phyloP scores from a whole-genome alignment of 2,113 vertebrate species.

The Heloderma charlesbogerti region DNA sequence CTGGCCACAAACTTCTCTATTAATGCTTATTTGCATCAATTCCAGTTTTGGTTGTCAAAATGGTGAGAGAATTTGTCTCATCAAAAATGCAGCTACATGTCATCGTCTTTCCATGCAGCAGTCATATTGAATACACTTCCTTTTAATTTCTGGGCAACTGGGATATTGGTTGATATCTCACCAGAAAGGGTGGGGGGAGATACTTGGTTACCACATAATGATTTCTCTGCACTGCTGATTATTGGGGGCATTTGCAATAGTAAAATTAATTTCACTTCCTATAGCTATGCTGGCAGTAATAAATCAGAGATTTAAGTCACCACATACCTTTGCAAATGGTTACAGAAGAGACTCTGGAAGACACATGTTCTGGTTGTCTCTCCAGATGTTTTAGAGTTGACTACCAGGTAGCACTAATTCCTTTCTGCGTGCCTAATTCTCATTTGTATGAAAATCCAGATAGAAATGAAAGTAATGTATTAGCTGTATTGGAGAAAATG shows the following conservation, averaged over 20 bases:
- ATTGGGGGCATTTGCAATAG: slow-evolving; percentile 61
- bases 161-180: slow-evolving; percentile 70
- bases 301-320: slow-evolving; percentile 67
- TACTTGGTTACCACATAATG: slow-evolving; percentile 60
- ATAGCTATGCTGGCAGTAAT: slow-evolving; percentile 65
- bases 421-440: slow-evolving; percentile 60
- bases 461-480: slow-evolving; percentile 76
- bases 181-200: slow-evolving; percentile 50
- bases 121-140: slow-evolving; percentile 46
- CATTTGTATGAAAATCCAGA: slow-evolving; percentile 74
- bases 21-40: not conserved
- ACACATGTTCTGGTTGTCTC: slow-evolving; percentile 51
- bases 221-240: slow-evolving; percentile 61
- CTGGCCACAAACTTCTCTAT: no score
- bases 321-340: slow-evolving; percentile 59
- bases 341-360: slow-evolving; percentile 38
- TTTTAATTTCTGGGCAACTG: slow-evolving; percentile 59
- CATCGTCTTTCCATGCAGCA: slow-evolving; percentile 50
- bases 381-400: slow-evolving; percentile 61
- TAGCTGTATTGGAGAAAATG: slow-evolving; percentile 70
- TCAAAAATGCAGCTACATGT: slow-evolving; percentile 27
- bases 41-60: not conserved
- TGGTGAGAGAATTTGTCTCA: not conserved
- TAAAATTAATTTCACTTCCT: slow-evolving; percentile 73
- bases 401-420: slow-evolving; percentile 68